phyloP scores from a whole-genome alignment of 2,888 invertebrate species.

The Drosophila quinaria region DNA sequence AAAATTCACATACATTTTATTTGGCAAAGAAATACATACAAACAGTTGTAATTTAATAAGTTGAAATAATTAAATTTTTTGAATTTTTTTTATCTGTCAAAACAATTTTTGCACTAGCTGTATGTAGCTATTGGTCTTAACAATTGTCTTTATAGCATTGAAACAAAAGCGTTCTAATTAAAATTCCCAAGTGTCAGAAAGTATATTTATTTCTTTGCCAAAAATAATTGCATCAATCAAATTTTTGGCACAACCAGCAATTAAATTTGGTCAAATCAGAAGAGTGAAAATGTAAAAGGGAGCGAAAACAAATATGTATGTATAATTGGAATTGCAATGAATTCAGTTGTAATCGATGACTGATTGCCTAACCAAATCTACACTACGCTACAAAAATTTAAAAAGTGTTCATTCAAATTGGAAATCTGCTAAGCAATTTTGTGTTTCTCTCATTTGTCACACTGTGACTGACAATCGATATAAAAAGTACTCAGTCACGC shows the following conservation, averaged over 20 bases:
- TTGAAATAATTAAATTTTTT: no score
- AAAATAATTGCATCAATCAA: conserved; percentile 68
- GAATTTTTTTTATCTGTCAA: not conserved
- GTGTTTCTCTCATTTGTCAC: no score
- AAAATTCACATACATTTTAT: not conserved
- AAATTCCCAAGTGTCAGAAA: conserved; percentile 63
- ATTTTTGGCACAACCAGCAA: conserved; percentile 51
- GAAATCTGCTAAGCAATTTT: not conserved
- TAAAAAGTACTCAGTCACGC: no score
- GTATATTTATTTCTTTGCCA: conserved; percentile 39
- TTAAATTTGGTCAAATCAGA: conserved; percentile 31
- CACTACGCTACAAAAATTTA: conserved; percentile 29
- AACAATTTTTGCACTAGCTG: not conserved
- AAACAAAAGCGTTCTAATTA: conserved; percentile 71
- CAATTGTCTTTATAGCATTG: conserved; percentile 16
- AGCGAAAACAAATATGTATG: conserved; percentile 22
- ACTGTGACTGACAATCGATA: no score
- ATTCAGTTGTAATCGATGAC: conserved; percentile 39
- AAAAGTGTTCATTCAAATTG: not conserved
- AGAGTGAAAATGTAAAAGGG: conserved; percentile 15
- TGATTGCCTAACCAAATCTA: conserved; percentile 34
- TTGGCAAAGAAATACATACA: not conserved
- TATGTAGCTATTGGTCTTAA: conserved; percentile 12
- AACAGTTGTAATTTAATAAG: no score
- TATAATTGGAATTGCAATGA: conserved; percentile 18